A percentile compares a stretch with the other conserved stretches of the same genome.
These are phyloP conservation scores for Drosophila leonis DNA, from an alignment of 2,888 invertebrate genomes.

Conservation along the genomic window DNA sequence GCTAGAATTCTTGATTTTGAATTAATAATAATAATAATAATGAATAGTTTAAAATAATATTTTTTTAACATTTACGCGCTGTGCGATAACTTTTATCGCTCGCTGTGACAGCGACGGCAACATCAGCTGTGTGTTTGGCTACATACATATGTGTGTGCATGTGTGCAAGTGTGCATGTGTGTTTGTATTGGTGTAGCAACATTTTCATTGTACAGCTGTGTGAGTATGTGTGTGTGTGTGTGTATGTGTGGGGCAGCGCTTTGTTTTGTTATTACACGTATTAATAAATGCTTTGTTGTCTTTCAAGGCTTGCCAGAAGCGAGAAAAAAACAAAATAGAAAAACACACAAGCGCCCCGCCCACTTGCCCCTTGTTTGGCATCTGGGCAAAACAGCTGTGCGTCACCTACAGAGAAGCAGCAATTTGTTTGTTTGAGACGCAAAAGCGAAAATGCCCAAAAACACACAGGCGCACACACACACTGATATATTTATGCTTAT, in stretches of 20 bases:
- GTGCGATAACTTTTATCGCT: constrained; percentile 13
- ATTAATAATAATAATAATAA: too few species aligned
- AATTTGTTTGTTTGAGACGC: constrained; percentile 63
- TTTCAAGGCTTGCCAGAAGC: constrained; percentile 57
- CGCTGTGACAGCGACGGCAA: constrained; percentile 37
- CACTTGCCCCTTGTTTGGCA: constrained; percentile 9
- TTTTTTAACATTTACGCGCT: background rate
- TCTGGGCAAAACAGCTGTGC: constrained; percentile 59
- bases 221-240: background rate
- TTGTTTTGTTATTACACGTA: constrained; percentile 66
- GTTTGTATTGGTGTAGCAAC: constrained; percentile 44
- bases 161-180: background rate
- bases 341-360: constrained; percentile 13
- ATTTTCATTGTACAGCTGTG: constrained; percentile 42
- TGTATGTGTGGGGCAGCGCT: constrained; percentile 38
- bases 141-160: background rate
- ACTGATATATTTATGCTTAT: constrained; percentile 2
- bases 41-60: background rate
- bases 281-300: constrained; percentile 66
- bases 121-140: constrained; percentile 55
- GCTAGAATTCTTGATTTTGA: background rate
- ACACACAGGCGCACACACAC: constrained; percentile 19
- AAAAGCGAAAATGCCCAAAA: constrained; percentile 56
- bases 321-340: constrained; percentile 33
- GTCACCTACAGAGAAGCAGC: constrained; percentile 50